Evolutionary conservation across 2,888 invertebrate species (phyloP), one percentile per base, ranked within the genome.

Genomic region (Cephalotes varians): DNA sequence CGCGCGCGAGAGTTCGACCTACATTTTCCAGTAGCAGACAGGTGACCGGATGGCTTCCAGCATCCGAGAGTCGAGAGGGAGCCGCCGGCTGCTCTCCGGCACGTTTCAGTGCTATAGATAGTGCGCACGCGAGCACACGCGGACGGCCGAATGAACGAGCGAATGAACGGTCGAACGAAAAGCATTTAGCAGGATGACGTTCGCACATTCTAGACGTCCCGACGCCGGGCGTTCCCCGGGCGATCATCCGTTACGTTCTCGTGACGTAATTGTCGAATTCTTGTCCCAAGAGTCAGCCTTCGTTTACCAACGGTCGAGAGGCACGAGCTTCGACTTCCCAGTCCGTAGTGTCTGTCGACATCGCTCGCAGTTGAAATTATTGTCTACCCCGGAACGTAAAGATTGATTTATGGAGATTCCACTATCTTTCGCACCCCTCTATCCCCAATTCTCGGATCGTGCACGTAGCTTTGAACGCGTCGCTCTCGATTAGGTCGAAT

Each of bases 251-350:
- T 92, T 94, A 94, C 91, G 90, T 91, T 86, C 86, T 84, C 91
- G 90, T 92, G 93, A 94, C 94, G 94, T 94, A 94, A 94, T 94
- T 94, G 93, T 91, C 93, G 93, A 94, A 94, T 93, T 94, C 93
- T 91, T 92, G 91, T 86, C 85, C 88, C 85, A 81, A 86, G 85
- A 71, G 88, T 81, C 87, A 67, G 82, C 77, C 88, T 84, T 74
- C 83, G 77, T 81, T 82, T 82, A 47, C 71, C 77, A n/a, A 71
- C 69, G 47, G 15, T 47, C 44, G 69, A 51, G 51, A 77, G 77
- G 54, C 60, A 60, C 47, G 73, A 62, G 74, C 71, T 47, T 54
- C 87, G 69, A 73, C 82, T 82, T 76, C 56, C 28, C 74, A 51
- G 64, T 49, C 67, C 77, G 65, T 71, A 25, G 69, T 60, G 67